Conservation (phyloP, 2,113 vertebrate species). For the Taxidea taxus region DNA sequence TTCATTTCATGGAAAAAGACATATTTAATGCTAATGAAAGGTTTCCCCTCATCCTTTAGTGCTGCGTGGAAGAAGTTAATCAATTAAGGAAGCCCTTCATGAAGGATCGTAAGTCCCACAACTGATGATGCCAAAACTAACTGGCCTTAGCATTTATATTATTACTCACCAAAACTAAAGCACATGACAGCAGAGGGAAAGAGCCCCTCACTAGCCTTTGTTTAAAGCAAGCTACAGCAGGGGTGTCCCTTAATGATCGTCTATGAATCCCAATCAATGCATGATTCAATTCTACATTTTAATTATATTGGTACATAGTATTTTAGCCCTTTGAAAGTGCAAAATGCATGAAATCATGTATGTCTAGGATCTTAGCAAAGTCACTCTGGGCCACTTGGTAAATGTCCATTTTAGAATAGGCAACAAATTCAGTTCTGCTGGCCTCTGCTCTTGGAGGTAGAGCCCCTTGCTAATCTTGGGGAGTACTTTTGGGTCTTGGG, state of each 20-base stretch:
- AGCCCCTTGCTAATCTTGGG: not conserved
- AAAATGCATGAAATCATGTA: not conserved
- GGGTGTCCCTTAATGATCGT: not conserved
- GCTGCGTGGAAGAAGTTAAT: not conserved
- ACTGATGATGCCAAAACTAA: not conserved
- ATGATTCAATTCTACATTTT: not conserved
- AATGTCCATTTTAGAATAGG: not conserved
- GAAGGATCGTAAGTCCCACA: not conserved
- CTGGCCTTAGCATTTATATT: not conserved
- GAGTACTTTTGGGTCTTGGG: not conserved
- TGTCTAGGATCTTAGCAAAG: not conserved
- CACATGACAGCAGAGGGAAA: not conserved
- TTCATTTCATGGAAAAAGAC: slow-evolving; percentile 4
- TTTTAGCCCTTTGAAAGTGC: not conserved
- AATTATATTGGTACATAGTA: not conserved
- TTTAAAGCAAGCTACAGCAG: not conserved
- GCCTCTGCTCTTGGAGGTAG: not conserved
- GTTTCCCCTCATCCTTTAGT: not conserved
- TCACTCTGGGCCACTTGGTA: not conserved
- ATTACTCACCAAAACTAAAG: not conserved
- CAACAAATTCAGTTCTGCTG: not conserved
- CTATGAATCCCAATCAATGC: not conserved
- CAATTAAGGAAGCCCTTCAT: not conserved
- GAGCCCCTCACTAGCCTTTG: not conserved
- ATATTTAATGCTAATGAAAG: not conserved